Percentiles rank a stretch among this genome's conserved stretches.
These are phyloP conservation scores for Deroplatys truncata DNA, from an alignment of 2,888 invertebrate genomes.

Conservation along the genomic window DNA sequence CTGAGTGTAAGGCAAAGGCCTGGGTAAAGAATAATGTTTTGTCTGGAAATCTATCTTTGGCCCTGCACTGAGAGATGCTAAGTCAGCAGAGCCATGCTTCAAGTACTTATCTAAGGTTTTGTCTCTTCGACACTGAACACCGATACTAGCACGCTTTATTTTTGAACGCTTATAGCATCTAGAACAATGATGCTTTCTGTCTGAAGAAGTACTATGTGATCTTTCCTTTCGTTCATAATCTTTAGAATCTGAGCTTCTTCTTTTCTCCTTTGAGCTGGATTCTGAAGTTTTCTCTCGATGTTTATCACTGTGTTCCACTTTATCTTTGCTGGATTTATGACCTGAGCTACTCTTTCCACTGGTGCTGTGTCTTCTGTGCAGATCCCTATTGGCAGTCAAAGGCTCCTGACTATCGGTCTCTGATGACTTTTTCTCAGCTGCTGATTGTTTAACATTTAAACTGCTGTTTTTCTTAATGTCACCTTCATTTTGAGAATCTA, in stretches of 20 bases:
- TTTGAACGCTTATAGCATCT: conserved; percentile 67
- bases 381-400: not conserved
- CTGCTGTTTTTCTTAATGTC: not conserved
- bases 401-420: not conserved
- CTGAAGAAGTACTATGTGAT: conserved; percentile 26
- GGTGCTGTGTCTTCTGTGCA: conserved; percentile 7
- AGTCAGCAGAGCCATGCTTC: conserved; percentile 21
- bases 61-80: conserved; percentile 4
- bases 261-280: not conserved
- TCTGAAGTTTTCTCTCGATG: not conserved
- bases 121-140: conserved; percentile 66
- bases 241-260: conserved; percentile 3
- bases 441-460: not conserved
- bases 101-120: conserved; percentile 36
- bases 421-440: not conserved
- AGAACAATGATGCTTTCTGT: conserved; percentile 48
- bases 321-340: conserved; percentile 20
- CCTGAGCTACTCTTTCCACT: conserved; percentile 8
- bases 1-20: conserved; percentile 32
- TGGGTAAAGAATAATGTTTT: conserved; percentile 33
- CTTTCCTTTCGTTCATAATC: conserved; percentile 10
- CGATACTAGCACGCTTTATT: conserved; percentile 64
- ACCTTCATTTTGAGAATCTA: not conserved
- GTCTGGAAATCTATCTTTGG: conserved; percentile 27
- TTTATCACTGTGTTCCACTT: conserved; percentile 10